A percentile compares a stretch with the other conserved stretches of the same genome.
Conservation (phyloP, 35 echinoderm and acorn worm species). For the Acanthaster planci region DNA sequence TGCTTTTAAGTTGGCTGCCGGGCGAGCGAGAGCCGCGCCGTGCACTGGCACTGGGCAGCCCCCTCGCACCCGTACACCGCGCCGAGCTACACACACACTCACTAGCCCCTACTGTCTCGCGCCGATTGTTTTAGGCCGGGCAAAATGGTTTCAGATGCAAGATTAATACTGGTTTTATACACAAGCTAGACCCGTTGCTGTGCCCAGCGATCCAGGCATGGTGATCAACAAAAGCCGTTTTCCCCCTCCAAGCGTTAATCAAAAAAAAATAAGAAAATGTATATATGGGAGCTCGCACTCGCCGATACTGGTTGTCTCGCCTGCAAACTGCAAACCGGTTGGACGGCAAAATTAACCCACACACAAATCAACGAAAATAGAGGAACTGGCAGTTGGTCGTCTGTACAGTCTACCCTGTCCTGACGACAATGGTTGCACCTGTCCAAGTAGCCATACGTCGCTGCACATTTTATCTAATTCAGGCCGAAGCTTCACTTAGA, state of each 20-base stretch:
- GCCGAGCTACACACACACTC: not conserved
- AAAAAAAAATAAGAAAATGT: not conserved
- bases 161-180: constrained; percentile 28
- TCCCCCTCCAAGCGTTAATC: constrained; percentile 23
- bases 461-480: constrained; percentile 4
- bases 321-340: not conserved
- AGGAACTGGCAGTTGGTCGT: not conserved
- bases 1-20: constrained; percentile 14
- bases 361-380: constrained; percentile 14
- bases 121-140: constrained; percentile 25
- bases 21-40: not conserved
- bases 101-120: constrained; percentile 8
- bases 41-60: not conserved
- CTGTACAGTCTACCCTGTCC: not conserved
- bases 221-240: constrained; percentile 25
- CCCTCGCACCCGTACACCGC: not conserved
- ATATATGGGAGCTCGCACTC: too few relatives aligned
- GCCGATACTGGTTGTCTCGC: not conserved
- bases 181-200: constrained; percentile 17
- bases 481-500: not conserved
- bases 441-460: not conserved
- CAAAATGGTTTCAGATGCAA: constrained; percentile 20
- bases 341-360: not conserved
- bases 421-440: constrained; percentile 17
- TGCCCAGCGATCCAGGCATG: constrained; percentile 19